Base-by-base conservation (phyloP, 2,888 invertebrate genomes). In the Dicyrtomina minuta region DNA sequence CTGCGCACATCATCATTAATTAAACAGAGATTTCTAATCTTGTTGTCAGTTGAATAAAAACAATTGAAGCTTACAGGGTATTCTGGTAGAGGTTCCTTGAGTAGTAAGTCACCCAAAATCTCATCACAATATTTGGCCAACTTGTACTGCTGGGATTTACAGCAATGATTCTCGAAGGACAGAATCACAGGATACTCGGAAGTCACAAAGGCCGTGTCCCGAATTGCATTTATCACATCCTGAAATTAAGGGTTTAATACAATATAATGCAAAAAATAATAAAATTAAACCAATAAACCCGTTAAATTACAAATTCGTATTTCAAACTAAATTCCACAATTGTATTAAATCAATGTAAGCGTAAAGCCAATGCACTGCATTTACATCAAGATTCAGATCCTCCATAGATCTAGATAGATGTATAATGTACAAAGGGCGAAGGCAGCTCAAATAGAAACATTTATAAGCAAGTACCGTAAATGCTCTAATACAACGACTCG, bases 101-200 rank as follows among this genome's bases (percentile, higher is more conserved):
- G 85, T 79, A 99, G 85, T 80, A 96, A 84, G 81, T 99, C 98
- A 46, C 91, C 91, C 65, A 99, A 88, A 79, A 98, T 94, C 83
- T 99, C 99, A 84, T 98, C 96, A 84, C 98, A 99, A 84, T 99
- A 99, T 83, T 95, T 96, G 67, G 99, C 98, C 84, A 99, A 85
- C 84, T 98, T 98, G 83, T 94, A 92, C 84, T 99, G 98, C 84
- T 99, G 98, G 43, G 90, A 91, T 82, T 92, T 92, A 83, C 95
- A 95, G 86, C 99, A 99, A 83, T 99, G 99, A 86, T 99, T 99
- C 85, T 99, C 99, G 82, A 99, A 99, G 33, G 98, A 98, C 66
- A 99, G 85, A 77, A 99, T 97, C 65, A 99, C 90, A 0, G 99
- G 99, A 83, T 90, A 96, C 79, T 98, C 97, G 4, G 96, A 96